phyloP scores from a whole-genome alignment of 2,113 vertebrate genomes.

The Rhagologus leucostigma region DNA sequence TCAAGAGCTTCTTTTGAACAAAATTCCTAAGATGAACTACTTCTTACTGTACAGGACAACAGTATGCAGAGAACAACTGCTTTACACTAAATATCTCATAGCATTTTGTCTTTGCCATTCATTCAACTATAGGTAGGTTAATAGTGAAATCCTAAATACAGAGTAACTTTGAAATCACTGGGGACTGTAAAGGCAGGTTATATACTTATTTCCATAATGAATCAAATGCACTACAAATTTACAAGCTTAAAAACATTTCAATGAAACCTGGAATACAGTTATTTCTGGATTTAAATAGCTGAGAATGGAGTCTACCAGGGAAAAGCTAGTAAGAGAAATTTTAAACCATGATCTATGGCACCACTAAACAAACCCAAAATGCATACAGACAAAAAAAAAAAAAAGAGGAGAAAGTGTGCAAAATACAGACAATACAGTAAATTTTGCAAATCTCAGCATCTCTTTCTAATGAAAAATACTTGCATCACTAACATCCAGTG shows the following conservation, averaged over 20 bases:
- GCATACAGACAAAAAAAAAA: not conserved
- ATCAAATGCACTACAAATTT: not conserved
- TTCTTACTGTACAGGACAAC: not conserved
- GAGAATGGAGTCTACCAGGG: not conserved
- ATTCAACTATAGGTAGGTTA: not conserved
- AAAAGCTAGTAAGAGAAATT: not conserved
- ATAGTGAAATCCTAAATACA: not conserved
- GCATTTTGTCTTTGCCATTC: not conserved
- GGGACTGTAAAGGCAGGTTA: not conserved
- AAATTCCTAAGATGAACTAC: not conserved
- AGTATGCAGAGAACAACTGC: not conserved
- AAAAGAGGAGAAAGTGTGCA: not conserved
- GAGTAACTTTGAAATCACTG: not conserved
- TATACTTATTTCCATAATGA: not conserved
- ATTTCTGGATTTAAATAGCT: not conserved
- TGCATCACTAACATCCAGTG: not conserved
- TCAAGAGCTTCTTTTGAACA: not conserved
- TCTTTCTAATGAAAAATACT: not conserved
- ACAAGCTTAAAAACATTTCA: not conserved
- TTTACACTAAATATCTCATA: not conserved
- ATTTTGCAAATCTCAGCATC: not conserved
- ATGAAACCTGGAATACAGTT: not conserved
- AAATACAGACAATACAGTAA: not conserved
- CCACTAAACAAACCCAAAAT: not conserved
- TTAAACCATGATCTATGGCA: not conserved